Evolutionary conservation across 1,140 invertebrate genomes (phyloP).

Genomic region (Meloidogyne chitwoodi): DNA sequence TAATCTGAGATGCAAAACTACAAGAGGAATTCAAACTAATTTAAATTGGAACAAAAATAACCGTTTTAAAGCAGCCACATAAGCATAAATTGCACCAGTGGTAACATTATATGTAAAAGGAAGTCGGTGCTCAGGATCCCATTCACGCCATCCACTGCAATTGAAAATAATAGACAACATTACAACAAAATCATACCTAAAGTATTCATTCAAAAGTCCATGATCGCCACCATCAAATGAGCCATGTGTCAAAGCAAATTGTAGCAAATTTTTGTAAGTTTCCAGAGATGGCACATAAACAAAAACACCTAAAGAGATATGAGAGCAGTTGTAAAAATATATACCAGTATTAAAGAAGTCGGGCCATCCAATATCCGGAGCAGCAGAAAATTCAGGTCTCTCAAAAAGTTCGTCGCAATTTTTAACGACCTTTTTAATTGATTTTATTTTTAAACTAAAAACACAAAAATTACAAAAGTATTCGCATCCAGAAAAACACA

Average conservation of each 20-base stretch:
- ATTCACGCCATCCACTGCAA: conserved; percentile 83
- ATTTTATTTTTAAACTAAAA: neutral
- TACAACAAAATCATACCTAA: conserved; percentile 4
- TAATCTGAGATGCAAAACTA: conserved; percentile 83
- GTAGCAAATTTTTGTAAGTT: conserved; percentile 74
- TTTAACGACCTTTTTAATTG: conserved; percentile 69
- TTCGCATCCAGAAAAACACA: conserved; percentile 94
- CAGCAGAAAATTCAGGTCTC: conserved; percentile 84
- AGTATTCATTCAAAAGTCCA: conserved; percentile 37
- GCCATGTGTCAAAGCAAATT: conserved; percentile 73
- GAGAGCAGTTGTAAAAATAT: conserved; percentile 73
- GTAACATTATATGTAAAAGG: conserved; percentile 97
- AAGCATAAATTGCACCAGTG: conserved; percentile 87
- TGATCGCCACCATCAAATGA: conserved; percentile 78
- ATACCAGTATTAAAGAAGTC: conserved; percentile 88
- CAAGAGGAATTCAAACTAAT: neutral
- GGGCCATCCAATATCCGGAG: conserved; percentile 89
- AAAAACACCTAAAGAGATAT: conserved; percentile 76
- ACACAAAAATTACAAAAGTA: conserved; percentile 70
- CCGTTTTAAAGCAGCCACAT: conserved; percentile 94
- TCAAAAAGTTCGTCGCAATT: conserved; percentile 91
- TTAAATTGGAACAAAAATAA: conserved; percentile 61
- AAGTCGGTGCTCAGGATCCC: conserved; percentile 85
- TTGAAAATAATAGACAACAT: conserved; percentile 77
- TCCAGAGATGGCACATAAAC: conserved; percentile 80